Evolutionary conservation across 2,113 vertebrate species (phyloP), one percentile per base, ranked within the genome.

Genomic region (Colistium nudipinnis): DNA sequence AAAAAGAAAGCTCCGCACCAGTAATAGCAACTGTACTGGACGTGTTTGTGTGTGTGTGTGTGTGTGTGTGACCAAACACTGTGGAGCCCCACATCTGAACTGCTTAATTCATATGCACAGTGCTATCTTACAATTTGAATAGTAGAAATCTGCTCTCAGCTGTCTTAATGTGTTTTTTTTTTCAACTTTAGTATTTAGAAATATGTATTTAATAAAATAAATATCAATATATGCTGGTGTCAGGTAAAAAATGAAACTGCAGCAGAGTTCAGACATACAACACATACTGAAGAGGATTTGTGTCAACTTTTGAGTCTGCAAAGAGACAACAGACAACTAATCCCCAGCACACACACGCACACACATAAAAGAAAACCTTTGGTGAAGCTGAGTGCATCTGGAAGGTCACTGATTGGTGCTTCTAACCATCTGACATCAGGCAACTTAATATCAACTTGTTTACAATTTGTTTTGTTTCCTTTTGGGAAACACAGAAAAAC

Each of bases 1-100:
- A 39, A 48, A 22, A 5, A 41, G 22, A 57, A 9, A 6, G 10
- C 68, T 17, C 22, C 83, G 84, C 84, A 86, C 84, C 84, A 59
- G 74, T 1, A 65, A 54, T 17, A 36, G 12, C 31, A 61, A 19
- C 48, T 47, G 48, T n/a, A 12, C 49, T 16, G 45, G 20, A 19
- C 5, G 27, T 9, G n/a, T n/a, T n/a, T n/a, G n/a, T n/a, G n/a
- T n/a, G 30, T 31, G 30, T 31, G 30, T 31, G 30, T 31, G 30
- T 31, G 30, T 31, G 30, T 8, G 35, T 36, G 35, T 36, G 31
- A 6, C 31, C 31, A 33, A 6, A 33, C 33, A 24, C 59, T 19
- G 24, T 10, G 11, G 41, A 35, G 62, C 63, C 63, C 59, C 28
- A 25, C 19, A 16, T 22, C 31, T 7, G 3, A 9, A 14, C 16